phyloP scores from a whole-genome alignment of 2,797 vertebrate genomes.

The Nasua narica region DNA sequence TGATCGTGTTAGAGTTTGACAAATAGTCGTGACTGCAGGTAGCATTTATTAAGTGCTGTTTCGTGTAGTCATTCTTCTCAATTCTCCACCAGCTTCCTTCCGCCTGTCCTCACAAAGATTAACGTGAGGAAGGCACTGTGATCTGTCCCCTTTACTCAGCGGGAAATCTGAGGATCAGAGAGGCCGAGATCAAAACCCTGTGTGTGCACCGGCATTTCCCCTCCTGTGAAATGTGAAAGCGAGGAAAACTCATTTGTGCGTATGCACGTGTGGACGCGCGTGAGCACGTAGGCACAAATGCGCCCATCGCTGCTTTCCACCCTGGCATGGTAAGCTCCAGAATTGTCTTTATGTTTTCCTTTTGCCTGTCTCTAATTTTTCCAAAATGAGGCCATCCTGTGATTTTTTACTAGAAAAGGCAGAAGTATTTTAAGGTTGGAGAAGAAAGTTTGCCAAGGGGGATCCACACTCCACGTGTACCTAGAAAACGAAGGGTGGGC shows the following conservation, averaged over 20 bases:
- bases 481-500: not conserved
- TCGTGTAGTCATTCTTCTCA: not conserved
- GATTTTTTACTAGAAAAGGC: not conserved
- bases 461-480: fast-evolving
- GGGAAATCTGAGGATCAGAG: not conserved
- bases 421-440: not conserved
- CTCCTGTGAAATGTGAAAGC: not conserved
- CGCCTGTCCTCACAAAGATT: not conserved
- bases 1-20: not conserved
- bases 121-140: fast-evolving
- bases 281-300: fast-evolving
- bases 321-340: not conserved
- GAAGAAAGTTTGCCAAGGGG: not conserved
- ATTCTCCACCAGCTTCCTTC: not conserved
- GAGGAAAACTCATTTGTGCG: not conserved
- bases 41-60: not conserved
- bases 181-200: not conserved
- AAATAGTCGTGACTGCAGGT: not conserved
- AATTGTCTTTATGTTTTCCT: not conserved
- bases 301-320: not conserved
- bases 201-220: fast-evolving
- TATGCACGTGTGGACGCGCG: fast-evolving
- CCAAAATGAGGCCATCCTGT: not conserved
- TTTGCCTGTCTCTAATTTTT: not conserved
- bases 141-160: not conserved